Base-by-base conservation (phyloP, 2,113 vertebrate genomes). In the Hucho hucho region DNA sequence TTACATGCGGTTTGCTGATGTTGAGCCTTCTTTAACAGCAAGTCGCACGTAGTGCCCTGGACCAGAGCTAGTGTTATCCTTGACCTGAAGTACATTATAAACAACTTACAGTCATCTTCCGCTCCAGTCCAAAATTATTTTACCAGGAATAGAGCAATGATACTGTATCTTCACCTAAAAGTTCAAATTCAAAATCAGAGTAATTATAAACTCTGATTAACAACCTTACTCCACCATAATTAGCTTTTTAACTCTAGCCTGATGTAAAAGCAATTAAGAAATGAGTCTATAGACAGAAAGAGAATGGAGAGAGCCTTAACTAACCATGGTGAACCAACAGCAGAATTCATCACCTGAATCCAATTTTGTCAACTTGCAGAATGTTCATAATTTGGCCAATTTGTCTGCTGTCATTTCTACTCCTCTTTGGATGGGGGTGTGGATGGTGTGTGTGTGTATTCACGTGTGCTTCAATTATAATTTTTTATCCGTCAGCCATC, bases 281-380 rank as follows among this genome's bases (percentile, higher is more conserved):
- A 68, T 46, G 73, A 66, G 82, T 83, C 77, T 71, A 46, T 29
- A 18, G 13, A 74, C 13, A 67, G 58, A 53, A 16, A 18, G 49
- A 53, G 37, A 43, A 9, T 53, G 49, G 49, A 53, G 14, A 53
- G 24, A 46, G n/a, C 47, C 18, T 46, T 25, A 28, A 29, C 66
- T 22, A n/a, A 20, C 29, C 65, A 64, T 69, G 61, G 67, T 80
- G 79, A 86, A 83, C 49, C 49, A 53, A 53, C 79, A 79, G 82
- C 80, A 56, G 76, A 73, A 81, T 88, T 87, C 70, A 72, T 89
- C 88, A 83, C 61, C 80, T 70, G 73, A 78, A 84, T 88, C 88
- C 86, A 88, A 90, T 90, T 89, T 83, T 82, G 76, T 79, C 83
- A 32, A 69, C 72, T 83, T 67, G 69, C 82, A 5, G 74, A 14